phyloP scores from a whole-genome alignment of 2,797 vertebrate genomes.

The Luscinia megarhynchos region DNA sequence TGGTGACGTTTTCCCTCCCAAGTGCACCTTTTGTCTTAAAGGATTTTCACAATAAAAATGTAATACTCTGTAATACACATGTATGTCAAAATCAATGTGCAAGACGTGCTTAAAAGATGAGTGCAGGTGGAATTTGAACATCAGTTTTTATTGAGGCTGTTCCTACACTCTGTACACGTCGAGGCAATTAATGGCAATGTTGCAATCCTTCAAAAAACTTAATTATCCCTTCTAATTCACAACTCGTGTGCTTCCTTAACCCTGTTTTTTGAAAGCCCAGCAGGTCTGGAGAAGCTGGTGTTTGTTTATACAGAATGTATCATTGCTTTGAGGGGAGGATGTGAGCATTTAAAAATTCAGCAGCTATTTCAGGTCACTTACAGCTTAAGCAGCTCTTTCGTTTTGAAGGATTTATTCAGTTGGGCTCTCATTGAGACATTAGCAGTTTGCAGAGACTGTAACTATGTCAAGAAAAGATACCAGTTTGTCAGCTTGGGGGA shows the following conservation, averaged over 20 bases:
- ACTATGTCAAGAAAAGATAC: conserved; percentile 40
- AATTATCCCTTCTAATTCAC: conserved; percentile 38
- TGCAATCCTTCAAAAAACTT: conserved; percentile 41
- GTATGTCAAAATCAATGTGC: conserved; percentile 59
- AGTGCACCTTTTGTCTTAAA: background rate
- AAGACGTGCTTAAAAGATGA: conserved; percentile 35
- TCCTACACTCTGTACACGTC: background rate
- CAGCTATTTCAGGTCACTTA: conserved; percentile 60
- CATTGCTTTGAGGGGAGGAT: background rate
- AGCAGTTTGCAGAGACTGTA: conserved; percentile 30
- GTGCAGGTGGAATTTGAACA: conserved; percentile 12
- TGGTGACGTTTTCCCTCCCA: background rate
- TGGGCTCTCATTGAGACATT: conserved; percentile 44
- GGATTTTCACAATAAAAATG: background rate
- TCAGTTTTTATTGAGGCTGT: conserved; percentile 51
- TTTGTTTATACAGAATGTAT: conserved; percentile 13
- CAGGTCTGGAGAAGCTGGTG: background rate
- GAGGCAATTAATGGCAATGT: conserved; percentile 11
- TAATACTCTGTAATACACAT: background rate
- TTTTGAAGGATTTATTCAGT: conserved; percentile 62
- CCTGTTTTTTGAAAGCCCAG: background rate
- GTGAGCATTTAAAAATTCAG: conserved; percentile 16
- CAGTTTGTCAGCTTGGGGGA: conserved; percentile 52
- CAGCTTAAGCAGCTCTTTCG: background rate
- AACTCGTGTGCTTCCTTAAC: background rate